Evolutionary conservation across 2,888 invertebrate species (phyloP), one percentile per base, ranked within the genome.

Genomic region (Lepidocyrtoides sp.): DNA sequence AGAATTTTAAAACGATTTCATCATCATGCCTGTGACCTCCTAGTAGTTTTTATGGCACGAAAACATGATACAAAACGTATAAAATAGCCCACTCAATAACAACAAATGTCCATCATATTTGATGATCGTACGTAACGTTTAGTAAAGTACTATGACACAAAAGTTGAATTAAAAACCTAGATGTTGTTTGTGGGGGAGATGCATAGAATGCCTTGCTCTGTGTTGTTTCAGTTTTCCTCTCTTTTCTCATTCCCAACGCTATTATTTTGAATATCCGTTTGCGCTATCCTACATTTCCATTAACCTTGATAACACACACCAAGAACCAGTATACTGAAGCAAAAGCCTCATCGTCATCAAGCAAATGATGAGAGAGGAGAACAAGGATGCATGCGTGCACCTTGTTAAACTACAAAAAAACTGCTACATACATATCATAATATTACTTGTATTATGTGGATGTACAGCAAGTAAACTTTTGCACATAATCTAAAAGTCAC

Each of bases 181-280:
- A 14, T 57, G 20, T 57, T 63, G 29, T 63, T 63, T 63, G 63
- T 63, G 75, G n/a, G 44, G 41, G 48, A 17, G 32, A 48, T 79
- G 57, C 57, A 54, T 57, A n/a, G n/a, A n/a, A 20, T 41, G 29
- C 36, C 26, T 79, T 54, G n/a, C 63, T 2, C 3, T 63, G 82
- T 82, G 82, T 60, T 60, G 82, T 82, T 82, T 82, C 51, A 57
- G 57, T 79, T 87, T 91, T 51, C 69, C 44, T 89, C 57, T 84
- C n/a, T 82, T 87, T 81, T 91, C 85, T 32, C 86, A 89, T 92
- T 85, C 83, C 83, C 83, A 89, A 51, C 88, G 60, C 72, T 54
- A 82, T 89, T 82, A 89, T 81, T 89, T 89, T 20, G 82, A 81
- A 82, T 89, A 89, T 89, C 88, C 88, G 88, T 44, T 89, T 69